phyloP scores from a whole-genome alignment of 2,888 invertebrate species.

The Lochmaea capreae region DNA sequence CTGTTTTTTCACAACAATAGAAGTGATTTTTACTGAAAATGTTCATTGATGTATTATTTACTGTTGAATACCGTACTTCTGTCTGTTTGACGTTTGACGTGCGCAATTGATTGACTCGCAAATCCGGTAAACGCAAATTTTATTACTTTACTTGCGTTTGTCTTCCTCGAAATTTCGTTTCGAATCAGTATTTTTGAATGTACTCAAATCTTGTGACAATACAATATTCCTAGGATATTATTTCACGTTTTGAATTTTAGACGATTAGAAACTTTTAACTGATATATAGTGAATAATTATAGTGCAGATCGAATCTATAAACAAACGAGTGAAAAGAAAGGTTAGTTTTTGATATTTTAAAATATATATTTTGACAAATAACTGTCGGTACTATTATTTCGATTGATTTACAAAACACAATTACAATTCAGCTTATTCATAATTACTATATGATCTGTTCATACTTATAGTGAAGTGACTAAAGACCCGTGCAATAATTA shows the following conservation, averaged over 20 bases:
- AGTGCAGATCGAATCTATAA: constrained; percentile 28
- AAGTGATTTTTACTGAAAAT: no score
- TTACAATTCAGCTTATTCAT: no score
- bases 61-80: no score
- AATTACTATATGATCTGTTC: no score
- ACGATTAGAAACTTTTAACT: constrained; percentile 32
- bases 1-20: no score
- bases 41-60: no score
- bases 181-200: constrained; percentile 52
- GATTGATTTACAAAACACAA: no score
- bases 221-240: constrained; percentile 56
- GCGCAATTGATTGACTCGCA: neutral
- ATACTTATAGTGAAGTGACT: no score
- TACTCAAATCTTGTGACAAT: constrained; percentile 65
- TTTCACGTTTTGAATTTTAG: constrained; percentile 37
- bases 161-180: constrained; percentile 44
- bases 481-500: no score
- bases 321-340: constrained; percentile 5
- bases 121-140: neutral
- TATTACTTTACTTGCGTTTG: constrained; percentile 31
- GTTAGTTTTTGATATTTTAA: neutral
- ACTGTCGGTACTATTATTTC: neutral
- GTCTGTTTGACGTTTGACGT: neutral
- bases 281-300: constrained; percentile 26
- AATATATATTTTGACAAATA: neutral